A percentile compares a stretch with the other conserved stretches of the same genome.
Conservation (phyloP, 2,888 invertebrate species). For the Ethmia dodecea region DNA sequence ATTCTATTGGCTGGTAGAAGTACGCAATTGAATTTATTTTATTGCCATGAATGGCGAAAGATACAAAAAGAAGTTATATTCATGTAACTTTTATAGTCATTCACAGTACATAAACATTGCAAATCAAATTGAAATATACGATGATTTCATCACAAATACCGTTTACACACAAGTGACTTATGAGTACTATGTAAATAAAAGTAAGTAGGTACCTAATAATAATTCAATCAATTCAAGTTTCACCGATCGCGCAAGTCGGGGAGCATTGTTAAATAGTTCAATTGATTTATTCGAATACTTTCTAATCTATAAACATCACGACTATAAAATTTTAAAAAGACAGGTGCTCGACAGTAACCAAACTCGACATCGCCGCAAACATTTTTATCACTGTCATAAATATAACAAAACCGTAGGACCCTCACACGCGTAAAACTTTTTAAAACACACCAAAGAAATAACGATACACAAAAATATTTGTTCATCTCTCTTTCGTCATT, state of each 20-base stretch:
- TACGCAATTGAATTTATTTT: conserved; percentile 22
- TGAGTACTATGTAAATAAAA: no score
- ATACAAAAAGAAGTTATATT: no score
- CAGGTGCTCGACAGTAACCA: conserved; percentile 59
- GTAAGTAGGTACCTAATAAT: no score
- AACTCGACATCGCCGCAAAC: conserved; percentile 64
- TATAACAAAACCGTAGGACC: conserved; percentile 51
- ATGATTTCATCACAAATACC: no score
- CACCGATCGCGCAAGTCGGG: no score
- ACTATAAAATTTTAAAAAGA: conserved; percentile 40
- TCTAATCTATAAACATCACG: conserved; percentile 7
- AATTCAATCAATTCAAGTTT: no score
- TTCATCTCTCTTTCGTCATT: conserved; percentile 15
- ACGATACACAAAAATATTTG: conserved; percentile 27
- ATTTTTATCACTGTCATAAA: conserved; percentile 71
- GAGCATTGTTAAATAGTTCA: no score
- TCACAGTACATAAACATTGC: no score
- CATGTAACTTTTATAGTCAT: no score
- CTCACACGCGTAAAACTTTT: conserved; percentile 45
- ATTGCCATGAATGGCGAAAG: conserved; percentile 9
- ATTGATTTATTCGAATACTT: conserved; percentile 10
- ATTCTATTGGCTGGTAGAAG: conserved; percentile 21
- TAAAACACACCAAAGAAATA: conserved; percentile 43
- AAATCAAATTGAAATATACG: no score
- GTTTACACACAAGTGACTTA: no score